Conservation (phyloP, 1,140 invertebrate species). For the Diuraphis noxia region DNA sequence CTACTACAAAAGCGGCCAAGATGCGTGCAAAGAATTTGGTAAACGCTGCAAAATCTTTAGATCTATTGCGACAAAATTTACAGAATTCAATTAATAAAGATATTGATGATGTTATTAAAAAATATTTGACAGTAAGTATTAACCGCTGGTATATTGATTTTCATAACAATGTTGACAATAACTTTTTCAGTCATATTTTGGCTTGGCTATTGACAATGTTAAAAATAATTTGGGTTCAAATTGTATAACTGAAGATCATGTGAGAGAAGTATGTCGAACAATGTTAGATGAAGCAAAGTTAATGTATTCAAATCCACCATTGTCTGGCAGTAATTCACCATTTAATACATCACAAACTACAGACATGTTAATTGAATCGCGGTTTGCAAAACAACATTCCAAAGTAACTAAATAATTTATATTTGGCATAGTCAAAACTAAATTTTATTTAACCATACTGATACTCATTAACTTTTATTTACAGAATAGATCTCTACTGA, state of each 20-base stretch:
- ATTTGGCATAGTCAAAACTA: background rate
- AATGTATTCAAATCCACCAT: conserved; percentile 65
- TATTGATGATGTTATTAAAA: conserved; percentile 74
- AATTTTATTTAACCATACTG: background rate
- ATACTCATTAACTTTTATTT: conserved; percentile 54
- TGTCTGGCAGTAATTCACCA: conserved; percentile 61
- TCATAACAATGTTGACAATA: background rate
- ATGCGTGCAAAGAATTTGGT: conserved; percentile 64
- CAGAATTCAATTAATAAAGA: conserved; percentile 77
- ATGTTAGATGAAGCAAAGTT: conserved; percentile 79
- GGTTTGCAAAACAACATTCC: conserved; percentile 54
- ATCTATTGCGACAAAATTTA: conserved; percentile 73
- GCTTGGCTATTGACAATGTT: conserved; percentile 79
- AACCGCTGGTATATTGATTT: background rate
- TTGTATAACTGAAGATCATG: conserved; percentile 75
- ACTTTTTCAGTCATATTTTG: conserved; percentile 71
- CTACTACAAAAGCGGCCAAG: conserved; percentile 56
- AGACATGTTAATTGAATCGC: conserved; percentile 51
- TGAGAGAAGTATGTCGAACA: conserved; percentile 72
- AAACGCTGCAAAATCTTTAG: conserved; percentile 71
- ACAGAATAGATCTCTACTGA: conserved; percentile 64
- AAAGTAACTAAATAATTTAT: conserved; percentile 10
- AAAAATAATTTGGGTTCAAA: conserved; percentile 71
- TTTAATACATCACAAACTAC: conserved; percentile 51
- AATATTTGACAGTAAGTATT: conserved; percentile 71